Conservation (phyloP, 2,888 invertebrate genomes). For the Falcaria lacertinaria region DNA sequence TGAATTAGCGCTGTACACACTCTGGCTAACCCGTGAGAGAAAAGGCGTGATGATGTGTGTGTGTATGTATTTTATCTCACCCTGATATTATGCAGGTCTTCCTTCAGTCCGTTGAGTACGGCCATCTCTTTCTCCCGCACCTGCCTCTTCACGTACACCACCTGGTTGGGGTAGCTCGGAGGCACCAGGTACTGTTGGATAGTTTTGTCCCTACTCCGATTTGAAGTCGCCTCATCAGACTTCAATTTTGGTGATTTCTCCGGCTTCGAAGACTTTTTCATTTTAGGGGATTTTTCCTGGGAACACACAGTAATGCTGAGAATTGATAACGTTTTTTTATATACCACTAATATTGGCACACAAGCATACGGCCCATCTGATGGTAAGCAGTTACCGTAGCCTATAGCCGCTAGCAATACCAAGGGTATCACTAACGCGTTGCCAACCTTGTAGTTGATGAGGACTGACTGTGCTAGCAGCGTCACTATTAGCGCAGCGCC, state of each 20-base stretch:
- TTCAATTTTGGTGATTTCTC: constrained; percentile 21
- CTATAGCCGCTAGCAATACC: too few species aligned
- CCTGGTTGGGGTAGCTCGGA: constrained; percentile 61
- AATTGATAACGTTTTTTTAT: background rate
- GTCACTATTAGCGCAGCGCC: too few species aligned
- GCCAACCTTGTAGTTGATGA: too few species aligned
- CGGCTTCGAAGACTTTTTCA: constrained; percentile 28
- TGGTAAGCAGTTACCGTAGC: too few species aligned
- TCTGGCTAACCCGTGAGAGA: too few species aligned
- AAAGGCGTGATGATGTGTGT: too few species aligned
- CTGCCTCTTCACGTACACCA: constrained; percentile 64
- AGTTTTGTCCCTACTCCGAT: constrained; percentile 19
- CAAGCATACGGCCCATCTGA: too few species aligned
- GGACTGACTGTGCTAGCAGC: too few species aligned
- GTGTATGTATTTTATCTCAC: constrained; percentile 28
- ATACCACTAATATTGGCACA: too few species aligned
- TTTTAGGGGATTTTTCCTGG: constrained; percentile 21
- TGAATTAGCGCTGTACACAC: too few species aligned
- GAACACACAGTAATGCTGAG: too few species aligned
- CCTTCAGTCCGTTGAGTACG: constrained; percentile 62
- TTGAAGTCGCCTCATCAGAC: constrained; percentile 10
- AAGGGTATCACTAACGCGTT: too few species aligned
- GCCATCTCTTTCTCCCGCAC: constrained; percentile 63
- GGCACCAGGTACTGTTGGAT: constrained; percentile 58
- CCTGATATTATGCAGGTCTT: constrained; percentile 59